Conservation (phyloP, 2,888 invertebrate species). For the Hybos culiciformis region DNA sequence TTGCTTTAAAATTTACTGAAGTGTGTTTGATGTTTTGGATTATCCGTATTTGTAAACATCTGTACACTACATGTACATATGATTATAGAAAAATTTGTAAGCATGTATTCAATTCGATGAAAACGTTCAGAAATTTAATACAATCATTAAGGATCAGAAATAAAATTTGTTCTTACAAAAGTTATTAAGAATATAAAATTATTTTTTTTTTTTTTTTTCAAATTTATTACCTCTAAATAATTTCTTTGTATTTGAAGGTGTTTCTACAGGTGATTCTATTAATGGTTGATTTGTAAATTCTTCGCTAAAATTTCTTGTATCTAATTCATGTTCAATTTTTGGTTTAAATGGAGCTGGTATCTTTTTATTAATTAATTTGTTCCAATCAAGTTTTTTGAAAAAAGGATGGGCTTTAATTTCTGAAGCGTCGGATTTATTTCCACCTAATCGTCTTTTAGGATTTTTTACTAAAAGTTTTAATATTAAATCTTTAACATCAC, state of each 20-base stretch:
- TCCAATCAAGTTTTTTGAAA: slow-evolving; percentile 74
- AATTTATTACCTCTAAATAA: slow-evolving; percentile 58
- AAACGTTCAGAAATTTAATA: too few species aligned
- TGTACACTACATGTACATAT: too few species aligned
- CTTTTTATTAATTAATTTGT: slow-evolving; percentile 58
- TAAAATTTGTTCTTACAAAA: not conserved
- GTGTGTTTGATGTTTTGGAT: too few species aligned
- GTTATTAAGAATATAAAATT: not conserved
- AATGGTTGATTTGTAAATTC: slow-evolving; percentile 91
- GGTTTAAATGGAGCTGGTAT: slow-evolving; percentile 84
- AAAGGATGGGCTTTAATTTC: slow-evolving; percentile 85
- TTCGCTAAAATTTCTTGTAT: slow-evolving; percentile 91
- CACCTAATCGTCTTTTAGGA: slow-evolving; percentile 60
- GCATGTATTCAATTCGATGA: not conserved
- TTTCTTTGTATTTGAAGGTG: slow-evolving; percentile 72
- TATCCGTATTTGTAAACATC: too few species aligned
- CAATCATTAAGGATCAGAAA: not conserved
- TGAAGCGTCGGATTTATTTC: slow-evolving; percentile 63
- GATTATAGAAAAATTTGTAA: not conserved
- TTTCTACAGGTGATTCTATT: slow-evolving; percentile 80
- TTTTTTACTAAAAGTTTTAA: slow-evolving; percentile 76
- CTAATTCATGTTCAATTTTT: slow-evolving; percentile 69
- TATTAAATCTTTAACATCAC: slow-evolving; percentile 58
- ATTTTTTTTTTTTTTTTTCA: too few species aligned
- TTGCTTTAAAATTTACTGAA: too few species aligned